Evolutionary conservation across 2,113 vertebrate species (phyloP).

Genomic region (Todiramphus saurophagus): DNA sequence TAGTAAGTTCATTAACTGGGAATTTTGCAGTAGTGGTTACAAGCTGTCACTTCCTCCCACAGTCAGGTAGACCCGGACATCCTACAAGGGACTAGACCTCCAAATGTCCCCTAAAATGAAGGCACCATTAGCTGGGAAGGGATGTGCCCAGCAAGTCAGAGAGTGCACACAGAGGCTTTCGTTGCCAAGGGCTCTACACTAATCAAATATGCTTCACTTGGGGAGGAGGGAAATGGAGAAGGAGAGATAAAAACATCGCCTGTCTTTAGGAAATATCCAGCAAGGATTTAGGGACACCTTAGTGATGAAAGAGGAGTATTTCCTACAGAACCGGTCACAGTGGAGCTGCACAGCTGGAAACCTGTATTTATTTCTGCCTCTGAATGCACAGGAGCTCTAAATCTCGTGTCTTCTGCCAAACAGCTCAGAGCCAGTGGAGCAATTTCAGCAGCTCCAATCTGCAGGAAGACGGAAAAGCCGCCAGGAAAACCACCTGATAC

Average conservation of each 20-base stretch:
- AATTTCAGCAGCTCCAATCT: neutral
- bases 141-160: neutral
- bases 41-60: neutral
- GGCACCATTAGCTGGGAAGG: neutral
- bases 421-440: neutral
- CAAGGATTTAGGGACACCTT: neutral
- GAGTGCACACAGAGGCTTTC: neutral
- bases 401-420: neutral
- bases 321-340: neutral
- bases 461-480: neutral
- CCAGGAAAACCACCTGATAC: constrained; percentile 35
- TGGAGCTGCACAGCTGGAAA: neutral
- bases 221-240: neutral
- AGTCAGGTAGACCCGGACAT: neutral
- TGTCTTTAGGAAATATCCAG: neutral
- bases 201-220: neutral
- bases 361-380: neutral
- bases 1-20: neutral
- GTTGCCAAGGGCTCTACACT: neutral
- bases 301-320: neutral
- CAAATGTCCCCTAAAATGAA: neutral
- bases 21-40: neutral
- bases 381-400: neutral
- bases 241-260: neutral
- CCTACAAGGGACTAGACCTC: too few relatives aligned